phyloP scores from a whole-genome alignment of 2,888 invertebrate genomes.

The Amphiduros pacificus region DNA sequence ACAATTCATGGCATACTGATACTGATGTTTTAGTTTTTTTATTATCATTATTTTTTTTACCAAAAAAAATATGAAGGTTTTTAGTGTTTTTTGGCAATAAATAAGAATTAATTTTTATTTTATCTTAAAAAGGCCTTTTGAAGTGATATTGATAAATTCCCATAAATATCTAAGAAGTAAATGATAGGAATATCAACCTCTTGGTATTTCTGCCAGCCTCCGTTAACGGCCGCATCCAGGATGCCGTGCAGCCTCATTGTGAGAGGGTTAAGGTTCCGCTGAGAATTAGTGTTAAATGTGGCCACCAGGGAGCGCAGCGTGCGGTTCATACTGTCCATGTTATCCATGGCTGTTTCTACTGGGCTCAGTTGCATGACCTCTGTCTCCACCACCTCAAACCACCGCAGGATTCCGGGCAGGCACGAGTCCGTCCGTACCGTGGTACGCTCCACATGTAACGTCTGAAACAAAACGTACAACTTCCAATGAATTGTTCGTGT shows the following conservation, averaged over 20 bases:
- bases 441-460: slow-evolving; percentile 51
- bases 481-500: too few species aligned
- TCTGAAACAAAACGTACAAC: slow-evolving; percentile 35
- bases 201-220: slow-evolving; percentile 56
- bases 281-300: slow-evolving; percentile 68
- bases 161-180: too few species aligned
- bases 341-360: slow-evolving; percentile 48
- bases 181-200: too few species aligned
- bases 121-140: too few species aligned
- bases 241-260: slow-evolving; percentile 53
- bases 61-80: too few species aligned
- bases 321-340: slow-evolving; percentile 40
- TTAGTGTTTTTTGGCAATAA: too few species aligned
- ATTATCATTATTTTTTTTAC: too few species aligned
- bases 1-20: too few species aligned
- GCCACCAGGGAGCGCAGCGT: slow-evolving; percentile 71
- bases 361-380: slow-evolving; percentile 74
- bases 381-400: slow-evolving; percentile 69
- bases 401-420: slow-evolving; percentile 54
- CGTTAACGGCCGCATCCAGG: slow-evolving; percentile 53
- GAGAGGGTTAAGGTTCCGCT: slow-evolving; percentile 43
- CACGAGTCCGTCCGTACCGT: slow-evolving; percentile 43
- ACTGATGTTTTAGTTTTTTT: too few species aligned
- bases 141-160: too few species aligned
- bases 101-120: too few species aligned